Evolutionary conservation across 2,888 invertebrate genomes (phyloP).

Genomic region (Euproctis similis): DNA sequence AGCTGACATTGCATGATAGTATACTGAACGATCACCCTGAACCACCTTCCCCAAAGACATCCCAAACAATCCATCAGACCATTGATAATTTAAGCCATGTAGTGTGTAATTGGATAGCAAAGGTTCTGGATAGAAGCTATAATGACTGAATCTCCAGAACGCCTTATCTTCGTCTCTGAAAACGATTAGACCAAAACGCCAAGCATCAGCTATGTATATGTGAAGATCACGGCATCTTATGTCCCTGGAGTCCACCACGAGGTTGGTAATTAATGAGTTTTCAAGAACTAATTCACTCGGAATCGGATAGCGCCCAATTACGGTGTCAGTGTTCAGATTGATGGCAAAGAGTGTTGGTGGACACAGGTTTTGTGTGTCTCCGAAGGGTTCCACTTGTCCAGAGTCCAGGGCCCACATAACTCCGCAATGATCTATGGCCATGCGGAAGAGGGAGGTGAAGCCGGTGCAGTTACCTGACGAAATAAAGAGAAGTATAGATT

Average conservation of each 20-base stretch:
- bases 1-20: constrained; percentile 89
- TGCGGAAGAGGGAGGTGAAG: constrained; percentile 86
- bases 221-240: constrained; percentile 78
- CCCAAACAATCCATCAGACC: constrained; percentile 88
- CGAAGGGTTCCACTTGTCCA: constrained; percentile 82
- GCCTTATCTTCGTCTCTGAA: constrained; percentile 75
- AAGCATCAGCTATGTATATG: constrained; percentile 82
- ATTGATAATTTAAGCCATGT: constrained; percentile 85
- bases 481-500: no score
- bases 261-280: constrained; percentile 81
- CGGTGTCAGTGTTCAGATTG: constrained; percentile 79
- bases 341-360: constrained; percentile 85
- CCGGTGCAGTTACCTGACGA: constrained; percentile 68
- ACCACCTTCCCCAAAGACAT: constrained; percentile 79
- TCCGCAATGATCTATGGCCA: constrained; percentile 84
- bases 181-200: constrained; percentile 79
- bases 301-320: constrained; percentile 78
- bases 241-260: constrained; percentile 79
- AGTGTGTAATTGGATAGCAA: constrained; percentile 83
- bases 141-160: constrained; percentile 82
- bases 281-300: constrained; percentile 80
- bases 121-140: constrained; percentile 82
- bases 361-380: constrained; percentile 79
- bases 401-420: constrained; percentile 88
- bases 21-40: constrained; percentile 79